These are phyloP conservation scores for Zoanthus solanderi DNA, from an alignment of 92 coral and sea anemone genomes.

Conservation along the genomic window DNA sequence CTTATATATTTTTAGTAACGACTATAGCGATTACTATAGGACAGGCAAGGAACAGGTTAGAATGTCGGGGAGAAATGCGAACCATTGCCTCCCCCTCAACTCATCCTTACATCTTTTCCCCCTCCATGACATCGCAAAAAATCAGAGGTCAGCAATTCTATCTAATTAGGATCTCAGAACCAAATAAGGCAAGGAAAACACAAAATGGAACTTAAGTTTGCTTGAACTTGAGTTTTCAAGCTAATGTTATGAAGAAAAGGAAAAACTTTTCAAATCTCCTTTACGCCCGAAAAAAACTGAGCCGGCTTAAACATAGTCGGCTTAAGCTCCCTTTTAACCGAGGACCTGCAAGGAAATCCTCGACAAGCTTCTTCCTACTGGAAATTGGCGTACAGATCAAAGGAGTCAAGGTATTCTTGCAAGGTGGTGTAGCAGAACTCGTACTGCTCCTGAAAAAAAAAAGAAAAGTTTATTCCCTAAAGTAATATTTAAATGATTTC, in stretches of 20 bases:
- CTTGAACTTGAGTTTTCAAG: neutral
- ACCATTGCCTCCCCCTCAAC: neutral
- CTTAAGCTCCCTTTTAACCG: neutral
- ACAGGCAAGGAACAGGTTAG: neutral
- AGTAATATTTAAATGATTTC: too few species aligned
- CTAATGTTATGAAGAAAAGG: neutral
- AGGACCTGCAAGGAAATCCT: neutral
- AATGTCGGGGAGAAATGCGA: neutral
- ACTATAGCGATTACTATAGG: neutral
- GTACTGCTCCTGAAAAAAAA: conserved; percentile 81
- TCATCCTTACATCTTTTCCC: too few species aligned
- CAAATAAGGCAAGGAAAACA: too few species aligned
- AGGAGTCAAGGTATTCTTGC: conserved; percentile 90
- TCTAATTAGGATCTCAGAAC: too few species aligned
- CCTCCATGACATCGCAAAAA: too few species aligned
- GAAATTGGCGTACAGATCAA: conserved; percentile 86
- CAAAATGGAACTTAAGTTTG: too few species aligned
- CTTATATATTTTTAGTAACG: neutral
- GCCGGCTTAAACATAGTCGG: neutral
- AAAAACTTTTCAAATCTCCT: neutral
- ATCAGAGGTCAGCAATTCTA: too few species aligned
- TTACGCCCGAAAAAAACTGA: neutral
- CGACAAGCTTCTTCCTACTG: conserved; percentile 40
- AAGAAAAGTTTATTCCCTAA: neutral
- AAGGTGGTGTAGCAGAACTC: conserved; percentile 90